Conservation (phyloP, 2,113 vertebrate species). For the Nibea coibor region DNA sequence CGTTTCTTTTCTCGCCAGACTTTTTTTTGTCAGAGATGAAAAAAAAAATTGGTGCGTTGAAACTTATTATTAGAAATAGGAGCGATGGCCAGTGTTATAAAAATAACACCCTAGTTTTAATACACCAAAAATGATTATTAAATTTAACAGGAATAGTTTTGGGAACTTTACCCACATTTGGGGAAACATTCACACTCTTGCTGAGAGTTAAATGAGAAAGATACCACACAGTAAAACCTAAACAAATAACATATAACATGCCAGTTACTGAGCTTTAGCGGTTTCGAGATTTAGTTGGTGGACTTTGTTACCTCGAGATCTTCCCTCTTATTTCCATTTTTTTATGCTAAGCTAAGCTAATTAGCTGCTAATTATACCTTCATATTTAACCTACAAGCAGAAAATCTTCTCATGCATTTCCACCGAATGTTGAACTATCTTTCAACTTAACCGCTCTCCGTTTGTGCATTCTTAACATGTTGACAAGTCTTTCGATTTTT, state of each 20-base stretch:
- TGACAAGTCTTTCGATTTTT: neutral
- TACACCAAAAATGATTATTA: neutral
- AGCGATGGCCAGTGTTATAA: neutral
- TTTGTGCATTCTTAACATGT: neutral
- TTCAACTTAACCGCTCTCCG: neutral
- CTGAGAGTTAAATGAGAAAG: neutral
- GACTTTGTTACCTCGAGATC: neutral
- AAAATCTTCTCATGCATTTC: too few species aligned
- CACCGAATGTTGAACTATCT: neutral
- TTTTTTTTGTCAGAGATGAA: neutral
- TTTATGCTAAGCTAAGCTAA: neutral
- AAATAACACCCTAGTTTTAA: too few species aligned
- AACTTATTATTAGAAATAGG: neutral
- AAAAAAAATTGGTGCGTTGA: neutral
- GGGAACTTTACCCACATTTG: neutral
- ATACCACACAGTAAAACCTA: neutral
- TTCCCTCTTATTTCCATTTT: neutral
- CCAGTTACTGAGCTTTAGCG: neutral
- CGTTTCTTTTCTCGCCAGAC: neutral
- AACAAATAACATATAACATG: slow-evolving; percentile 4
- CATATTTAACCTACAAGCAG: neutral
- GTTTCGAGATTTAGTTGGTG: neutral
- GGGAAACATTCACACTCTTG: too few species aligned
- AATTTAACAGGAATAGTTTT: neutral
- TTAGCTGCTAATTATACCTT: neutral